Evolutionary conservation across 2,888 invertebrate species (phyloP).

Genomic region (Drosophila subquinaria): DNA sequence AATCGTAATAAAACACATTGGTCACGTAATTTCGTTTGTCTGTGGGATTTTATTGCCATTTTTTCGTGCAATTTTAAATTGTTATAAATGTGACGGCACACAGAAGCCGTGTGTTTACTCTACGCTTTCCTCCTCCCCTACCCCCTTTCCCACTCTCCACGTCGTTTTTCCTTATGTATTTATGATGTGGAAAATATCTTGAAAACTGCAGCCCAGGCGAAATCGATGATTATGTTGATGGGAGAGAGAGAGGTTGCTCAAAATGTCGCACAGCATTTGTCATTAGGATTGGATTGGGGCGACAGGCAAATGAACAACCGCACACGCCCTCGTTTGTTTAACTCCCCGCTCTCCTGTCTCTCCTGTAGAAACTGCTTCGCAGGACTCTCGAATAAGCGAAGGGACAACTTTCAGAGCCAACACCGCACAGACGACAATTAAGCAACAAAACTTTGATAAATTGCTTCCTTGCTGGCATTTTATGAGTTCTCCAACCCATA

Average conservation of each 20-base stretch:
- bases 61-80: constrained; percentile 83
- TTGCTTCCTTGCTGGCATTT: constrained; percentile 79
- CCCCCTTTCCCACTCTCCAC: not conserved
- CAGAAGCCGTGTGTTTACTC: constrained; percentile 65
- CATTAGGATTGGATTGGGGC: constrained; percentile 42
- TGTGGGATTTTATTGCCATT: constrained; percentile 85
- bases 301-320: constrained; percentile 52
- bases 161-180: constrained; percentile 71
- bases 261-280: constrained; percentile 53
- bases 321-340: constrained; percentile 47
- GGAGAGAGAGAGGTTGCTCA: constrained; percentile 11
- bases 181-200: constrained; percentile 82
- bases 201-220: constrained; percentile 62
- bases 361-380: not conserved
- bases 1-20: constrained; percentile 86
- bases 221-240: constrained; percentile 64
- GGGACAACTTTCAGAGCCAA: constrained; percentile 65
- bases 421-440: constrained; percentile 79
- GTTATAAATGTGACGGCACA: constrained; percentile 82
- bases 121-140: constrained; percentile 12
- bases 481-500: constrained; percentile 56
- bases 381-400: constrained; percentile 22
- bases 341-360: not conserved
- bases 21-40: constrained; percentile 86
- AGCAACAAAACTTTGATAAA: constrained; percentile 83